Evolutionary conservation across 1,140 invertebrate genomes (phyloP).

Genomic region (Cotesia glomerata): DNA sequence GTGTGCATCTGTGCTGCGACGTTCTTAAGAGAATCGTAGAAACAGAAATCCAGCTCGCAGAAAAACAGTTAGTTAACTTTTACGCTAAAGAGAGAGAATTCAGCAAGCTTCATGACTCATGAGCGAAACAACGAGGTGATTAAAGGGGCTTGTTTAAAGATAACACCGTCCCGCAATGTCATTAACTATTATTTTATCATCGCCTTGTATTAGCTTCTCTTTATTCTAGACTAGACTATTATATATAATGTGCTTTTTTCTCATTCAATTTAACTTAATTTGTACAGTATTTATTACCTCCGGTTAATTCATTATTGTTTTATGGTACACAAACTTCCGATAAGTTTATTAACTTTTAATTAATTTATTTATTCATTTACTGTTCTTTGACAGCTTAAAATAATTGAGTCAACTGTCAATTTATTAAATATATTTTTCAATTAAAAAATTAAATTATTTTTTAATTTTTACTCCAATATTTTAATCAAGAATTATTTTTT

Average conservation of each 20-base stretch:
- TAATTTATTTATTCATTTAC: no score
- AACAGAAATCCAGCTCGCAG: constrained; percentile 6
- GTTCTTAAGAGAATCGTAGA: constrained; percentile 4
- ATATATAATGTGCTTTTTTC: background rate
- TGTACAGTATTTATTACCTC: background rate
- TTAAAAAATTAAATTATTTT: no score
- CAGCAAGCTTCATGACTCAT: background rate
- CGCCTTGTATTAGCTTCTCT: background rate
- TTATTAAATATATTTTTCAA: no score
- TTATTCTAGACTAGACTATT: background rate
- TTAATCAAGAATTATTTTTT: no score
- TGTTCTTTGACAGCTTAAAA: no score
- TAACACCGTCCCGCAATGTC: background rate
- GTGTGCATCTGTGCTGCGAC: constrained; percentile 4
- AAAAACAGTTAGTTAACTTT: constrained; percentile 20
- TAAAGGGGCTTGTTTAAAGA: constrained; percentile 17
- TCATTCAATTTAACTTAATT: background rate
- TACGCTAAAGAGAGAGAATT: no score
- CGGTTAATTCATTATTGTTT: background rate
- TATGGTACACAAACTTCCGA: background rate
- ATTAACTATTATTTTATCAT: background rate
- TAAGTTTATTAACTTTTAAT: background rate
- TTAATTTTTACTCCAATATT: no score
- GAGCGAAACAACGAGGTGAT: constrained; percentile 14
- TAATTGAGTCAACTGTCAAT: no score